Percentiles rank a stretch among this genome's conserved stretches.
Conservation (phyloP, 2,888 invertebrate genomes). For the Tipula helvola region DNA sequence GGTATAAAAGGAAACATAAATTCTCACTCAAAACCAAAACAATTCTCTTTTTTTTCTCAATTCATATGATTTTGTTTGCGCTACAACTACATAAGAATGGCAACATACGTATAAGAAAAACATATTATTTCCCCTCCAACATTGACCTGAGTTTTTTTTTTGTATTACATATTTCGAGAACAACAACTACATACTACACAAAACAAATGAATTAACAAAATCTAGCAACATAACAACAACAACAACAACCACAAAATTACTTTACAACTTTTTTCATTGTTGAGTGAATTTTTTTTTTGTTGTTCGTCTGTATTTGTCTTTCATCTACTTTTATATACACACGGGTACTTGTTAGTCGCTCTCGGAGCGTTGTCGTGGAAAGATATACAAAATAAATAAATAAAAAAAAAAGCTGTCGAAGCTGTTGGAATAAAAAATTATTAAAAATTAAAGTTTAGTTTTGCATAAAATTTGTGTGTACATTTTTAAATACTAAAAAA, state of each 20-base stretch:
- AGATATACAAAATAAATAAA: not conserved
- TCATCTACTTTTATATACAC: not conserved
- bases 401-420: not conserved
- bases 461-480: not conserved
- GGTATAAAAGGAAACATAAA: not conserved
- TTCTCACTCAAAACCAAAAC: not conserved
- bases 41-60: not conserved
- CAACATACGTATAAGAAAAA: not conserved
- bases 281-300: not conserved
- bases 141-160: not conserved
- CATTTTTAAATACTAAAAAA: not conserved
- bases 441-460: not conserved
- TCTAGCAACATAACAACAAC: not conserved
- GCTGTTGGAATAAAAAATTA: not conserved
- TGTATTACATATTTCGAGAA: not conserved
- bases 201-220: not conserved
- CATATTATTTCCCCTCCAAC: not conserved
- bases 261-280: not conserved
- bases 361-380: constrained; percentile 9
- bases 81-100: not conserved
- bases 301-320: not conserved
- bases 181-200: not conserved
- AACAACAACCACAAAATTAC: not conserved
- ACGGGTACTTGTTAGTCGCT: not conserved
- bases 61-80: not conserved